Evolutionary conservation across 2,113 vertebrate genomes (phyloP).

Genomic region (Carassius carassius): DNA sequence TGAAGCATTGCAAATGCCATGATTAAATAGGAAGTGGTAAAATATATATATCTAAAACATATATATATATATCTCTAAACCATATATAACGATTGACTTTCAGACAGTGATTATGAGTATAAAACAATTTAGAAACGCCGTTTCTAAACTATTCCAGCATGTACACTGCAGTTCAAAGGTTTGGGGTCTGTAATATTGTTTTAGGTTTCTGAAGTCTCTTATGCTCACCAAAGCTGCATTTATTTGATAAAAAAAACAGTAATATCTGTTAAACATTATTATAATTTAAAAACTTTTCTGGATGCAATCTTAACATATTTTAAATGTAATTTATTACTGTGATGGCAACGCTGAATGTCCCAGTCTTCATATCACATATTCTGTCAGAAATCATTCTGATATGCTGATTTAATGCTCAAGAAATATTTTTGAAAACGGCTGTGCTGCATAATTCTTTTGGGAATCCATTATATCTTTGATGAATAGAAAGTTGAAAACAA

Average conservation of each 20-base stretch:
- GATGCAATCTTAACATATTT: too few species aligned
- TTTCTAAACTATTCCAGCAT: not conserved
- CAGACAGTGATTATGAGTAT: not conserved
- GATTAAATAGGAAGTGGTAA: not conserved
- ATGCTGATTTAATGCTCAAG: too few species aligned
- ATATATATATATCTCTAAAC: not conserved
- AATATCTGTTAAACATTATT: not conserved
- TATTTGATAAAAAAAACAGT: not conserved
- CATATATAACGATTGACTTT: not conserved
- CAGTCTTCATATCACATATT: too few species aligned
- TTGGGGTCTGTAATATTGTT: not conserved
- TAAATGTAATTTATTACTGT: too few species aligned
- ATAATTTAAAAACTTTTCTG: too few species aligned
- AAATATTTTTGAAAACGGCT: too few species aligned
- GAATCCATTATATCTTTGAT: not conserved
- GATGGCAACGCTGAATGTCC: too few species aligned
- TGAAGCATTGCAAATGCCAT: not conserved
- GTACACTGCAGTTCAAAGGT: not conserved
- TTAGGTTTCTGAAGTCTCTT: not conserved
- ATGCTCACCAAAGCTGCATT: too few species aligned
- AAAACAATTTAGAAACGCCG: not conserved
- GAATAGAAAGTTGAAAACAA: not conserved
- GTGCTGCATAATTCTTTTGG: not conserved
- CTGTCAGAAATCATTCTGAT: too few species aligned
- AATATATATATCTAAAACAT: too few species aligned